Base-by-base conservation (phyloP, 2,797 vertebrate species). In the Nannoperca obscura region DNA sequence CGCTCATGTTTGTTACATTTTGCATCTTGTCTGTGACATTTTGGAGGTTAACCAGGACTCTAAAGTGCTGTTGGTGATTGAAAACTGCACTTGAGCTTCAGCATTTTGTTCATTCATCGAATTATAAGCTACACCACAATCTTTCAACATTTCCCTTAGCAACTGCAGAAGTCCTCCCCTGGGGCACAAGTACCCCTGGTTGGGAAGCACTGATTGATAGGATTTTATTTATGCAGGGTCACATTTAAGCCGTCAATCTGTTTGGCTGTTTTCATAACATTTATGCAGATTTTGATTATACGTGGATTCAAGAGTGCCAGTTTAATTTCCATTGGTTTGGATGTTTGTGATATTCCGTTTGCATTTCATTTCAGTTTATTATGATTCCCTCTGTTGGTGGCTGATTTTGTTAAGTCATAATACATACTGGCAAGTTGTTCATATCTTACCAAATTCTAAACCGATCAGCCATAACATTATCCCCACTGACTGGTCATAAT, bases 281-380 rank as follows among this genome's bases (percentile, higher is more conserved):
- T 13, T 63, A 19, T 54, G 30, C 55, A 40, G 49, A 53, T 20
- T 73, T 34, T 36, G 27, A 74, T 68, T 19, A 60, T 10, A 34
- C 44, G 13, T 59, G 15, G 40, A 53, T 64, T 72, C 13, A 58
- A 30, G 52, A n/a, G 20, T 38, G 38, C n/a, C 30, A 20, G n/a
- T 60, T 76, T 53, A 20, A 73, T 84, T 79, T 61, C 10, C 27
- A 32, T 55, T 34, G 55, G 57, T 57, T 53, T 71, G 53, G 27
- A 30, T 53, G 32, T 44, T 40, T 54, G 14, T 24, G 10, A 53
- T 38, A 24, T 42, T 57, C 0, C 3, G 32, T 46, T 63, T 68
- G 13, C 34, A 38, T 74, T 7, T 40, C 30, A 70, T 73, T 74
- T 50, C 13, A 69, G 14, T 52, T 72, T 44, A 46, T 49, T 42